phyloP scores from a whole-genome alignment of 2,888 invertebrate species.

The Orthonevra nobilis region DNA sequence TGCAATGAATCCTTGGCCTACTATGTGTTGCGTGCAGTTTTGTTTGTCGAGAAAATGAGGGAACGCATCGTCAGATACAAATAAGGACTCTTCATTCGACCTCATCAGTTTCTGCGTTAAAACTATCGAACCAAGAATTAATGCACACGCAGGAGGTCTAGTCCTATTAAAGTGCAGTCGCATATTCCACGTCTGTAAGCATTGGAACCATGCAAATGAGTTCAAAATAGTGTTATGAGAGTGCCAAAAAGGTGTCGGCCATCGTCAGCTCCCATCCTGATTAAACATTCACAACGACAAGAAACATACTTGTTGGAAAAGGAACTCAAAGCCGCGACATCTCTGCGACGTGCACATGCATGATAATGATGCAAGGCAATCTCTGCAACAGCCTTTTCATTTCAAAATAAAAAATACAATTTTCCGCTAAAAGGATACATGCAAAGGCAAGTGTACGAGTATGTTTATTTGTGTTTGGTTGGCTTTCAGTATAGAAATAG shows the following conservation, averaged over 20 bases:
- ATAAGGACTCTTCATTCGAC: no score
- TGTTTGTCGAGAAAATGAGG: no score
- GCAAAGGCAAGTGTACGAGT: no score
- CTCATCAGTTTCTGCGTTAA: no score
- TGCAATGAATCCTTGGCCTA: slow-evolving; percentile 46
- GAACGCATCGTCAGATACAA: no score
- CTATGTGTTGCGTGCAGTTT: slow-evolving; percentile 1
- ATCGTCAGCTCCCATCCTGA: slow-evolving; percentile 28
- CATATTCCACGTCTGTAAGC: no score
- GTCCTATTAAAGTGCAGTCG: no score
- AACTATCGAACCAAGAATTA: no score
- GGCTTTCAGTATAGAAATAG: slow-evolving; percentile 24
- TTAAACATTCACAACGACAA: slow-evolving; percentile 39
- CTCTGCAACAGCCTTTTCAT: slow-evolving; percentile 15
- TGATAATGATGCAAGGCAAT: slow-evolving; percentile 40
- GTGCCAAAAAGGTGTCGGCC: slow-evolving; percentile 6
- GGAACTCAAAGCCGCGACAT: slow-evolving; percentile 33
- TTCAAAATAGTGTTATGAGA: slow-evolving; percentile 2
- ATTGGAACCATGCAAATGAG: slow-evolving; percentile 26
- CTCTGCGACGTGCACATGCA: slow-evolving; percentile 53
- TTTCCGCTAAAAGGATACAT: slow-evolving; percentile 3
- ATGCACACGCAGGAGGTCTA: no score
- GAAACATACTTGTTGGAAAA: slow-evolving; percentile 10
- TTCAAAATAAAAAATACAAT: slow-evolving; percentile 17
- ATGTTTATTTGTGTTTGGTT: not conserved